These are phyloP conservation scores for Acanthisitta chloris DNA, from an alignment of 2,113 vertebrate species.

Conservation along the genomic window DNA sequence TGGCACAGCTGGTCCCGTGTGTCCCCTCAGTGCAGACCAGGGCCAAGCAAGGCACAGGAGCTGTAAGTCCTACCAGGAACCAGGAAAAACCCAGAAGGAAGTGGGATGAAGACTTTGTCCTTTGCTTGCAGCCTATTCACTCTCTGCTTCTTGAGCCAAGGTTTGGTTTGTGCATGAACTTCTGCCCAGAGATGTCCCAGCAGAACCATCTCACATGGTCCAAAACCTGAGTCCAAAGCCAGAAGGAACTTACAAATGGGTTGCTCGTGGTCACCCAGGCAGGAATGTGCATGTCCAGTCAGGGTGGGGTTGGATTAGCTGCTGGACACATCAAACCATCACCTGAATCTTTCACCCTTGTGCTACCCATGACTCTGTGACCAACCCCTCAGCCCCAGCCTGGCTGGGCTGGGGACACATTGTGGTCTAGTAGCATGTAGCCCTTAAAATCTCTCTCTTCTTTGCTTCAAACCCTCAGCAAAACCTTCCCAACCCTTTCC, in stretches of 20 bases:
- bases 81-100: not conserved
- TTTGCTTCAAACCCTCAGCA: not conserved
- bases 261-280: not conserved
- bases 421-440: not conserved
- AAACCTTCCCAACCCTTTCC: not conserved
- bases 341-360: not conserved
- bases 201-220: not conserved
- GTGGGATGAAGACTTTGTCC: not conserved
- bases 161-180: not conserved
- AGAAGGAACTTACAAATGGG: not conserved
- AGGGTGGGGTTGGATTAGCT: not conserved
- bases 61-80: not conserved
- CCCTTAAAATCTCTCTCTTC: not conserved
- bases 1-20: not conserved
- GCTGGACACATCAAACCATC: accelerated
- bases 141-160: accelerated
- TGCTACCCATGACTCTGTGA: accelerated
- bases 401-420: accelerated
- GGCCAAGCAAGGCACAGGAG: not conserved
- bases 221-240: not conserved
- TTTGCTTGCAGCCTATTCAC: accelerated
- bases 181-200: too few relatives aligned
- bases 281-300: not conserved
- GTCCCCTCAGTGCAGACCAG: not conserved
- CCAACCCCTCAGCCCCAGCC: not conserved